Percentiles rank a stretch among this genome's conserved stretches.
phyloP scores from a whole-genome alignment of 2,888 invertebrate species.

The Globia sparganii region DNA sequence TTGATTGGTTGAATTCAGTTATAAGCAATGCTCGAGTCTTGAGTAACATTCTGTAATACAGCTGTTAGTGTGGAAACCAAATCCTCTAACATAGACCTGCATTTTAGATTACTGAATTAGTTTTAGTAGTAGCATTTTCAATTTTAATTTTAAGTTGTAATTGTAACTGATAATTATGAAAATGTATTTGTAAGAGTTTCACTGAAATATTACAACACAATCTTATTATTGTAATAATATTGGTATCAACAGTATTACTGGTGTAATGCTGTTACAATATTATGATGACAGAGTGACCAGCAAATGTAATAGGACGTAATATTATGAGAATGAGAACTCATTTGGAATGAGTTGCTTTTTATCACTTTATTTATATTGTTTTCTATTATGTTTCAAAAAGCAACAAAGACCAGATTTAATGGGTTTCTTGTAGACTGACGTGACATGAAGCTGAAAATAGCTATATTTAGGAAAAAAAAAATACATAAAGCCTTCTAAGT shows the following conservation, averaged over 20 bases:
- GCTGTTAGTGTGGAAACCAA: too few species aligned
- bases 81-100: not conserved
- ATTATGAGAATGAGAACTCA: not conserved
- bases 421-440: not conserved
- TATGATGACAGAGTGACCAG: not conserved
- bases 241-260: not conserved
- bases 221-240: not conserved
- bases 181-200: not conserved
- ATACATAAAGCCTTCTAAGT: not conserved
- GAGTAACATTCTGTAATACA: too few species aligned
- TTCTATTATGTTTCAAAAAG: not conserved
- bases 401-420: not conserved
- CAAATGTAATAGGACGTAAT: not conserved
- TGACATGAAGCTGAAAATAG: not conserved
- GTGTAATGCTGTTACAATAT: constrained; percentile 11
- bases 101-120: not conserved
- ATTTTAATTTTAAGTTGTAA: too few species aligned
- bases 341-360: not conserved
- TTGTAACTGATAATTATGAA: too few species aligned
- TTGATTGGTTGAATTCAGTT: too few species aligned
- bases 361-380: not conserved
- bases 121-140: not conserved
- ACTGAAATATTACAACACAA: constrained; percentile 3
- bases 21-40: too few species aligned
- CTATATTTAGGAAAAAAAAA: not conserved